Percentiles rank a stretch among this genome's conserved stretches.
Conservation (phyloP, 2,888 invertebrate genomes). For the Pterostichus niger region DNA sequence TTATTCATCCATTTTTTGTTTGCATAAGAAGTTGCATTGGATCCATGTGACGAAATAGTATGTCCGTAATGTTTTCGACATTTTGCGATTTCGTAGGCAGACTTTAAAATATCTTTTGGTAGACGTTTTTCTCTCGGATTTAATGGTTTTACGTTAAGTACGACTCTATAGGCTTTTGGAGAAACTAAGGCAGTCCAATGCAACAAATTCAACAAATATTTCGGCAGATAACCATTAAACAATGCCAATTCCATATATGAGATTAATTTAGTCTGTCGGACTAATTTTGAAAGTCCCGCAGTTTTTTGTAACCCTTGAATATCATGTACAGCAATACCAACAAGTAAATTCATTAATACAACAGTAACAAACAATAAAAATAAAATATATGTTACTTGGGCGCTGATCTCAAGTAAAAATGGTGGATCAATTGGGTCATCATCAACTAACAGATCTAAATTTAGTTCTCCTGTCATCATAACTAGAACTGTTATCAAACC, state of each 20-base stretch:
- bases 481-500: conserved; percentile 91
- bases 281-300: conserved; percentile 89
- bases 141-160: conserved; percentile 89
- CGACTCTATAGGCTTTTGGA: conserved; percentile 90
- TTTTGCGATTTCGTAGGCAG: conserved; percentile 90
- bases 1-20: conserved; percentile 84
- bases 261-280: conserved; percentile 91
- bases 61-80: conserved; percentile 85
- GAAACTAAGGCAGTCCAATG: conserved; percentile 90
- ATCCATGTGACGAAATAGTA: conserved; percentile 84
- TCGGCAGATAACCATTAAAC: conserved; percentile 88
- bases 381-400: conserved; percentile 89
- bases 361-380: conserved; percentile 91
- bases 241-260: conserved; percentile 91
- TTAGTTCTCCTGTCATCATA: conserved; percentile 94
- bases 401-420: conserved; percentile 87
- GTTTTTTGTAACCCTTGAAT: conserved; percentile 92
- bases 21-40: conserved; percentile 82
- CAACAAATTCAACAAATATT: conserved; percentile 85
- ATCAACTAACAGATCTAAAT: conserved; percentile 86
- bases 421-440: conserved; percentile 88
- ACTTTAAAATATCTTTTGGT: conserved; percentile 88
- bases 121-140: conserved; percentile 91
- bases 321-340: conserved; percentile 93
- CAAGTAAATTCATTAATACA: conserved; percentile 90